Evolutionary conservation across 2,113 vertebrate genomes (phyloP).

Genomic region (Stictonetta naevosa): DNA sequence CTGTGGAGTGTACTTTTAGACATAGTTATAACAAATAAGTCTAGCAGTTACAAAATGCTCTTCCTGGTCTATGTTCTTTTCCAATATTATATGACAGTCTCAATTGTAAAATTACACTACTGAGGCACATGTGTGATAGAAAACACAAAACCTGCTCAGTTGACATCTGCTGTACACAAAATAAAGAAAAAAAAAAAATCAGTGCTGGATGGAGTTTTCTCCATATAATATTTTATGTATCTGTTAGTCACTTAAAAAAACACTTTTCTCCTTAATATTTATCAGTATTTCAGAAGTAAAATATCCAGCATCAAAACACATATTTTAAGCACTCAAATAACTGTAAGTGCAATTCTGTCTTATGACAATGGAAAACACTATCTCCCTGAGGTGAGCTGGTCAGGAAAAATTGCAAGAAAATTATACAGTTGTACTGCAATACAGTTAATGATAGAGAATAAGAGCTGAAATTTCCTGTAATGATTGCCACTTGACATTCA

Average conservation of each 20-base stretch:
- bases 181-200: background rate
- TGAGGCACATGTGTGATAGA: background rate
- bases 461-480: background rate
- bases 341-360: background rate
- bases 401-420: background rate
- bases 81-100: background rate
- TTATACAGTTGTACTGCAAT: background rate
- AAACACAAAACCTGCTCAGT: background rate
- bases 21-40: background rate
- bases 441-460: background rate
- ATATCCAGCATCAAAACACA: background rate
- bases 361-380: background rate
- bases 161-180: background rate
- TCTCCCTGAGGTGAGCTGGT: background rate
- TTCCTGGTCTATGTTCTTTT: background rate
- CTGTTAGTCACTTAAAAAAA: background rate
- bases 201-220: background rate
- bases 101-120: background rate
- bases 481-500: background rate
- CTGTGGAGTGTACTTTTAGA: background rate
- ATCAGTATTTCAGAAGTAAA: background rate
- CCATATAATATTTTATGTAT: background rate
- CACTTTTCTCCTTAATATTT: background rate
- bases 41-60: background rate
- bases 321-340: background rate